Conservation (phyloP, 2,888 invertebrate species). For the Perizoma flavofasciatum region DNA sequence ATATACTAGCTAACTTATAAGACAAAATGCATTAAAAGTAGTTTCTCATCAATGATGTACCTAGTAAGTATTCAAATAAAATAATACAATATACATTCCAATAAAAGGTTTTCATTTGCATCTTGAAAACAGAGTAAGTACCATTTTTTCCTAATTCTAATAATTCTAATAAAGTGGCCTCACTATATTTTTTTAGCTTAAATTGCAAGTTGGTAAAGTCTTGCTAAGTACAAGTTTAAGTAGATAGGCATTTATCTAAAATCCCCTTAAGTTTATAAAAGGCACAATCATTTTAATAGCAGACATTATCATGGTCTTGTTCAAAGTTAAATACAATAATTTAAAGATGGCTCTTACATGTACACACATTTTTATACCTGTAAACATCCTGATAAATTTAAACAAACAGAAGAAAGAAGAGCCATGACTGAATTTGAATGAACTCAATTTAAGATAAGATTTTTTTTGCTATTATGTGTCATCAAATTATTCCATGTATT, state of each 20-base stretch:
- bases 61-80: conserved; percentile 20
- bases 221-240: conserved; percentile 21
- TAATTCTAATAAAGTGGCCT: conserved; percentile 2
- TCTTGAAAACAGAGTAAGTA: conserved; percentile 1
- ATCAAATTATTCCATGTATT: too few relatives aligned
- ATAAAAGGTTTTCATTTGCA: conserved; percentile 21
- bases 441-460: conserved; percentile 37
- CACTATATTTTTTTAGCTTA: conserved; percentile 5
- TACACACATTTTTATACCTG: conserved; percentile 29
- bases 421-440: conserved; percentile 45
- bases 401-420: conserved; percentile 36
- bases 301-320: conserved; percentile 16
- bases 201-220: conserved; percentile 15
- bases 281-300: conserved; percentile 18
- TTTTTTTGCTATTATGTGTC: too few relatives aligned
- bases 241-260: conserved; percentile 5
- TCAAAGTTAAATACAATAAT: conserved; percentile 27
- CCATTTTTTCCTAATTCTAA: conserved; percentile 5
- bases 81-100: conserved; percentile 29
- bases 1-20: conserved; percentile 29
- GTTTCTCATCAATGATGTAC: conserved; percentile 12
- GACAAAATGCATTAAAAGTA: conserved; percentile 23
- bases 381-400: conserved; percentile 32
- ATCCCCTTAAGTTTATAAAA: conserved; percentile 13
- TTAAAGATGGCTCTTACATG: conserved; percentile 14